phyloP scores from a whole-genome alignment of 1,140 invertebrate species.

The Lepidurus apus region DNA sequence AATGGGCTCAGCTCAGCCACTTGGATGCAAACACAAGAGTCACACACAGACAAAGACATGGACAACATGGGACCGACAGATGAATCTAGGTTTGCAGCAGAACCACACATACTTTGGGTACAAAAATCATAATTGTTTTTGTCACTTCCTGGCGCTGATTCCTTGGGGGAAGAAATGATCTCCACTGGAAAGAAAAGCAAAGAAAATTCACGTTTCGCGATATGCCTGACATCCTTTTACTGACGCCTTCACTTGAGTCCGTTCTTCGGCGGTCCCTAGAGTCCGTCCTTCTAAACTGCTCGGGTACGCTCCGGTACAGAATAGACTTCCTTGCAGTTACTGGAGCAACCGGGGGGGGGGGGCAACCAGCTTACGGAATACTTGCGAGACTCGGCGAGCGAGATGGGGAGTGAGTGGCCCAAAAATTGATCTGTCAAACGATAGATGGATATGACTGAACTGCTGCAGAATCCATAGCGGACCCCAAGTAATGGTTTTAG shows the following conservation, averaged over 20 bases:
- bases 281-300: neutral
- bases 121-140: too few species aligned
- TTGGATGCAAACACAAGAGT: neutral
- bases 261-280: conserved; percentile 4
- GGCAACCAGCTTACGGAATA: neutral
- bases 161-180: too few species aligned
- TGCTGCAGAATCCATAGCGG: neutral
- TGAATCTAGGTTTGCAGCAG: too few species aligned
- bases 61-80: neutral
- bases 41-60: neutral
- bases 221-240: neutral
- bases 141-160: too few species aligned
- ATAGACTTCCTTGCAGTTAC: neutral
- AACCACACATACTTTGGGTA: too few species aligned
- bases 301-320: neutral
- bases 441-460: conserved; percentile 14
- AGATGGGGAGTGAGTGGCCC: conserved; percentile 7
- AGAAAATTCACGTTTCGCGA: neutral
- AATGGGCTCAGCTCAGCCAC: neutral
- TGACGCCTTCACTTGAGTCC: conserved; percentile 8
- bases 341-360: neutral
- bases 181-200: neutral
- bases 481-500: conserved; percentile 3
- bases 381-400: neutral
- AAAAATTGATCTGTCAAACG: conserved; percentile 22